Conservation (phyloP, 2,113 vertebrate species). For the Rhinolophus sinicus region DNA sequence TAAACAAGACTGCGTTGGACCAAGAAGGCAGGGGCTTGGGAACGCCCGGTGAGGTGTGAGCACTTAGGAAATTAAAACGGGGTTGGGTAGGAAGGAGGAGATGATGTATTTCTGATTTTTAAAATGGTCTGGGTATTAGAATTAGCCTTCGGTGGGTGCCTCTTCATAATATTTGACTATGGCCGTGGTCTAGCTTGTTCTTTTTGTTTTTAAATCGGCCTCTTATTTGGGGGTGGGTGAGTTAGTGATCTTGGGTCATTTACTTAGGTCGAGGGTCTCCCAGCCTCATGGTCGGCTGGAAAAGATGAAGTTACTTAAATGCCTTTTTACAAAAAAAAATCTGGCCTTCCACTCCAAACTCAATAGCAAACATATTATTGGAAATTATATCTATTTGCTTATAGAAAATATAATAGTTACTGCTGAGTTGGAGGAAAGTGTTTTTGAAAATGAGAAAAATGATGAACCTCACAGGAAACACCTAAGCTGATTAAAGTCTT, state of each 20-base stretch:
- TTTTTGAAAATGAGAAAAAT: conserved; percentile 48
- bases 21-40: conserved; percentile 68
- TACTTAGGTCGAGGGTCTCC: background rate
- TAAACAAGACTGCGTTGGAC: conserved; percentile 76
- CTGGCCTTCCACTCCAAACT: background rate
- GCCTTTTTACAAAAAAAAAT: background rate
- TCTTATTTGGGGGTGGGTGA: background rate
- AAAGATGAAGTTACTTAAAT: background rate
- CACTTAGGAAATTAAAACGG: conserved; percentile 54
- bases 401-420: conserved; percentile 6
- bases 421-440: background rate
- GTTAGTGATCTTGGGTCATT: conserved; percentile 29
- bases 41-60: conserved; percentile 36
- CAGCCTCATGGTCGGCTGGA: background rate
- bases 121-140: background rate
- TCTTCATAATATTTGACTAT: conserved; percentile 52
- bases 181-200: background rate
- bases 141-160: background rate
- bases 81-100: background rate
- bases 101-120: conserved; percentile 34
- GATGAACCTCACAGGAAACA: conserved; percentile 35
- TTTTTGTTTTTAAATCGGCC: background rate
- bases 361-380: conserved; percentile 8
- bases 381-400: conserved; percentile 1
- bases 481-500: conserved; percentile 2